Conservation (phyloP, 2,113 vertebrate genomes). For the Boleophthalmus pectinirostris region DNA sequence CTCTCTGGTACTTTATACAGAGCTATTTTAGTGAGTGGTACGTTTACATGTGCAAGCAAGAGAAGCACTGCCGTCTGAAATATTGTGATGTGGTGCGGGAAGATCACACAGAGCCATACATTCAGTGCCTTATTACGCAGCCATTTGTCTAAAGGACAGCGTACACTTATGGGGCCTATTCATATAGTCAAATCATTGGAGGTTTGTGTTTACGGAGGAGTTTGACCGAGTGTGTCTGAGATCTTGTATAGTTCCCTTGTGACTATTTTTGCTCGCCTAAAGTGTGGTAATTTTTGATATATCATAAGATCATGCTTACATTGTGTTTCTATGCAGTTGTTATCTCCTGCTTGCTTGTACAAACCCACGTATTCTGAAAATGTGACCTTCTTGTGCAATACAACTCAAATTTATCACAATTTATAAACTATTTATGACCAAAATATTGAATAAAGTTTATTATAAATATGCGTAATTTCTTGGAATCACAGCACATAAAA, state of each 20-base stretch:
- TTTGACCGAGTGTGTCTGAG: background rate
- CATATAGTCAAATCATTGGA: conserved; percentile 15
- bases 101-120: conserved; percentile 21
- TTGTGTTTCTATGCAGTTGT: conserved; percentile 20
- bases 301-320: background rate
- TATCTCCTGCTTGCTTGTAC: conserved; percentile 5
- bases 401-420: conserved; percentile 37
- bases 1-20: conserved; percentile 35
- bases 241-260: background rate
- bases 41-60: conserved; percentile 24
- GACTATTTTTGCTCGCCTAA: conserved; percentile 1
- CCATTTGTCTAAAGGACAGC: conserved; percentile 15
- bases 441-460: conserved; percentile 39
- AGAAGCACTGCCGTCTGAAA: conserved; percentile 43
- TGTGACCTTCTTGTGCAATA: conserved; percentile 46
- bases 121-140: conserved; percentile 64
- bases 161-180: conserved; percentile 26
- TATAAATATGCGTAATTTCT: background rate
- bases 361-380: conserved; percentile 22
- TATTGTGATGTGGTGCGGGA: conserved; percentile 16
- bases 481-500: conserved; percentile 22
- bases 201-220: background rate
- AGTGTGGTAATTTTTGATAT: conserved; percentile 9
- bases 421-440: conserved; percentile 64
- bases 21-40: conserved; percentile 12